phyloP scores from a whole-genome alignment of 2,113 vertebrate species.

The Tiliqua scincoides region DNA sequence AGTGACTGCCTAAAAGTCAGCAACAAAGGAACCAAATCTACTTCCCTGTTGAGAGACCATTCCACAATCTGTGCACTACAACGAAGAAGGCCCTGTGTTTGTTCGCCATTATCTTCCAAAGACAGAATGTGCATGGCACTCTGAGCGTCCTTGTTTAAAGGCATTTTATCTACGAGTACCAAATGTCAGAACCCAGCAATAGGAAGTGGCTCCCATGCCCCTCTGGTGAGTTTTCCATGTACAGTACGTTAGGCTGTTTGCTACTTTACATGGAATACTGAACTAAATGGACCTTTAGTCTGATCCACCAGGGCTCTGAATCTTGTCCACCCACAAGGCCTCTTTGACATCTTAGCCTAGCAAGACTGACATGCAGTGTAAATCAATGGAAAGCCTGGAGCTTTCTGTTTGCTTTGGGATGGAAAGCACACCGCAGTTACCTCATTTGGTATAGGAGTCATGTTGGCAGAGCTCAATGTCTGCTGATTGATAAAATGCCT shows the following conservation, averaged over 20 bases:
- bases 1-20: too few species aligned
- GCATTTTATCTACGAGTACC: neutral
- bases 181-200: neutral
- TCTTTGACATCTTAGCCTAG: neutral
- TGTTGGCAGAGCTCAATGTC: neutral
- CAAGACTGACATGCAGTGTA: neutral
- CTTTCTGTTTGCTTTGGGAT: neutral
- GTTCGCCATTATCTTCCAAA: too few species aligned
- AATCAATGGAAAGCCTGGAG: neutral
- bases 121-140: neutral
- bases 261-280: neutral
- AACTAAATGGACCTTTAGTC: neutral
- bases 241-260: neutral
- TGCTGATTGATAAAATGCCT: neutral
- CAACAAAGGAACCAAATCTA: too few species aligned
- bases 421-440: neutral
- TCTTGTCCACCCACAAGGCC: neutral
- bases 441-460: neutral
- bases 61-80: too few species aligned
- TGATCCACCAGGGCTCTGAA: neutral
- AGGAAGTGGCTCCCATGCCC: neutral
- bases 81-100: too few species aligned
- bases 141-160: neutral
- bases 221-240: neutral
- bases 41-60: too few species aligned